A percentile compares a stretch with the other conserved stretches of the same genome.
Conservation (phyloP, 2,888 invertebrate genomes). For the Eumacrocentrus americanus region DNA sequence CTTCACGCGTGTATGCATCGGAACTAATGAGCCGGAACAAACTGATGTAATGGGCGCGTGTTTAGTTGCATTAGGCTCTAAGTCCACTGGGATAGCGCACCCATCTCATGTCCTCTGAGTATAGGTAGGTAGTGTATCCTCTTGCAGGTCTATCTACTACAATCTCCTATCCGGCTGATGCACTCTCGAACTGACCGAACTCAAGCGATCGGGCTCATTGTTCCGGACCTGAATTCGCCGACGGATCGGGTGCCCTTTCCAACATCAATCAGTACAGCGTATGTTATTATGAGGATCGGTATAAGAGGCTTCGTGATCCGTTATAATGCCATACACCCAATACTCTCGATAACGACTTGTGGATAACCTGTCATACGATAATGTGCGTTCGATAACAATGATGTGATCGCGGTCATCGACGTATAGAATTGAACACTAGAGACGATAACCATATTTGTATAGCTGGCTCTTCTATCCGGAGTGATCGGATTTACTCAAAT, state of each 20-base stretch:
- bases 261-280: too few relatives aligned
- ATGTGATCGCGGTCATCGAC: too few relatives aligned
- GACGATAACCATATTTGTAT: too few relatives aligned
- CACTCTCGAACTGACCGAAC: slow-evolving; percentile 2
- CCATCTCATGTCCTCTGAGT: neutral
- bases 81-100: slow-evolving; percentile 41
- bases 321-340: slow-evolving; percentile 13
- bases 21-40: slow-evolving; percentile 53
- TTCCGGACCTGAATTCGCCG: slow-evolving; percentile 9
- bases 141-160: neutral
- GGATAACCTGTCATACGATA: slow-evolving; percentile 22
- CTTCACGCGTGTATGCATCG: slow-evolving; percentile 50
- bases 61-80: slow-evolving; percentile 43
- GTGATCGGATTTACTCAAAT: too few relatives aligned
- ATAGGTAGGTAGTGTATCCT: neutral
- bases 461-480: too few relatives aligned
- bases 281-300: slow-evolving; percentile 21
- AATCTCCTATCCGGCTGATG: neutral
- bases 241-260: too few relatives aligned
- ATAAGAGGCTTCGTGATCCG: slow-evolving; percentile 1
- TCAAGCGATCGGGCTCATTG: neutral
- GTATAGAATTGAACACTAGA: too few relatives aligned
- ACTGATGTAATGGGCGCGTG: slow-evolving; percentile 41
- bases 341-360: slow-evolving; percentile 23
- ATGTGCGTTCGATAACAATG: slow-evolving; percentile 21